A percentile compares a stretch with the other conserved stretches of the same genome.
Conservation (phyloP, 37 sponge, comb jelly and placozoan genomes). For the Spongia lamella region DNA sequence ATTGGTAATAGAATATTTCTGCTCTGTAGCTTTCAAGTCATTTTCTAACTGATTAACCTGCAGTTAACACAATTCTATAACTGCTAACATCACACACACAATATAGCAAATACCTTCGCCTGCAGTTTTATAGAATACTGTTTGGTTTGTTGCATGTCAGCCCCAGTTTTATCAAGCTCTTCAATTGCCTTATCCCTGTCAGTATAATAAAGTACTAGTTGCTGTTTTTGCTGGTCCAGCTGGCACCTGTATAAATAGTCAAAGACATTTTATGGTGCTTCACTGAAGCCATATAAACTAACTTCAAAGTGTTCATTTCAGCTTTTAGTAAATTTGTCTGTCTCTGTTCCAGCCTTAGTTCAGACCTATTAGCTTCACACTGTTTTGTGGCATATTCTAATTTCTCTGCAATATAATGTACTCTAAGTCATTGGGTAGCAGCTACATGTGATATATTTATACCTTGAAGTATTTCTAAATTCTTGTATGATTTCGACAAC, state of each 20-base stretch:
- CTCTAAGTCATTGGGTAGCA: too few relatives aligned
- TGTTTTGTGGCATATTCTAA: too few relatives aligned
- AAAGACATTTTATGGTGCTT: too few relatives aligned
- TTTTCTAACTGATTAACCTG: conserved; percentile 3
- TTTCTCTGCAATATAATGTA: too few relatives aligned
- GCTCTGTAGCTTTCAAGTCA: not conserved
- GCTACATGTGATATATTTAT: too few relatives aligned
- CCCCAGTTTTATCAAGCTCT: not conserved
- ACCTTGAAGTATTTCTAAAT: too few relatives aligned
- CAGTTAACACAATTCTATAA: not conserved
- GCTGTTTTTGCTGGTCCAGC: not conserved
- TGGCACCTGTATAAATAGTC: not conserved
- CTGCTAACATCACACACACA: conserved; percentile 3
- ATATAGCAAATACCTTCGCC: conserved; percentile 23
- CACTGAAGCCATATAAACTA: too few relatives aligned
- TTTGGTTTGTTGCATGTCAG: not conserved
- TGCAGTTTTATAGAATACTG: not conserved
- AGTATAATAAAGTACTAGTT: not conserved
- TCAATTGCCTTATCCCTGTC: not conserved
- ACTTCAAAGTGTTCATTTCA: conserved; percentile 11
- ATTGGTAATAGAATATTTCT: not conserved
- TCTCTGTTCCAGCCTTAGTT: conserved; percentile 11
- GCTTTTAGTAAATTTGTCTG: not conserved
- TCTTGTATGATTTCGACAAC: too few relatives aligned
- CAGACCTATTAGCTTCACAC: not conserved